A percentile compares a stretch with the other conserved stretches of the same genome.
Conservation (phyloP, 2,888 invertebrate species). For the Baronia brevicornis region DNA sequence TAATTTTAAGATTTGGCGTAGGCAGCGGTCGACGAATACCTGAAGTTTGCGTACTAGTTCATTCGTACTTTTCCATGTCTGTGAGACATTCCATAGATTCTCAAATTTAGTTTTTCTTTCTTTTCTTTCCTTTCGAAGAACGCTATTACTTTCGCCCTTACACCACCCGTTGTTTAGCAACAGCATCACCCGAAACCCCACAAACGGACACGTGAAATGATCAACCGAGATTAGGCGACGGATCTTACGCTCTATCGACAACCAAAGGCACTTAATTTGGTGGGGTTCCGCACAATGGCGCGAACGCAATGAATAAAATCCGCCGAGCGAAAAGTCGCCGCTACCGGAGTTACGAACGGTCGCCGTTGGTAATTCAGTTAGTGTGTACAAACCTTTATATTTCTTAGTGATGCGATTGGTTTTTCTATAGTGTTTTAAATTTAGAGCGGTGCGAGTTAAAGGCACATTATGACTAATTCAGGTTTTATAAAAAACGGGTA, state of each 20-base stretch:
- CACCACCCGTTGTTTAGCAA: slow-evolving; percentile 24
- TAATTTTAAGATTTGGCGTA: too few relatives aligned
- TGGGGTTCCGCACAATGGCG: slow-evolving; percentile 23
- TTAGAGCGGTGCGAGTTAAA: too few relatives aligned
- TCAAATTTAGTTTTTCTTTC: too few relatives aligned
- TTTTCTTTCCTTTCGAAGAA: background rate
- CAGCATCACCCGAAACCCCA: slow-evolving; percentile 28
- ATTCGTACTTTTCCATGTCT: too few relatives aligned
- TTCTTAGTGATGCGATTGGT: slow-evolving; percentile 3
- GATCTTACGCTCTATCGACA: slow-evolving; percentile 53
- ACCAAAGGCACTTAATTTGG: slow-evolving; percentile 44
- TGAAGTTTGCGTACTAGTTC: too few relatives aligned
- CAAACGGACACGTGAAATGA: slow-evolving; percentile 43
- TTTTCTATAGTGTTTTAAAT: too few relatives aligned
- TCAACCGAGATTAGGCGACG: slow-evolving; percentile 55
- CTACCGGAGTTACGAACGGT: slow-evolving; percentile 5
- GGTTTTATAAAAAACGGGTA: too few relatives aligned
- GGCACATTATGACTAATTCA: too few relatives aligned
- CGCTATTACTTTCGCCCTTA: slow-evolving; percentile 19
- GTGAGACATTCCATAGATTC: too few relatives aligned
- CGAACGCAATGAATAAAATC: slow-evolving; percentile 12
- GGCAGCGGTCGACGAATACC: too few relatives aligned
- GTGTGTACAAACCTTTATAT: slow-evolving; percentile 1
- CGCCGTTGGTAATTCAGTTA: slow-evolving; percentile 7
- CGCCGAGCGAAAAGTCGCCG: slow-evolving; percentile 10